These are phyloP conservation scores for Upupa epops DNA, from an alignment of 2,113 vertebrate genomes.

Conservation along the genomic window DNA sequence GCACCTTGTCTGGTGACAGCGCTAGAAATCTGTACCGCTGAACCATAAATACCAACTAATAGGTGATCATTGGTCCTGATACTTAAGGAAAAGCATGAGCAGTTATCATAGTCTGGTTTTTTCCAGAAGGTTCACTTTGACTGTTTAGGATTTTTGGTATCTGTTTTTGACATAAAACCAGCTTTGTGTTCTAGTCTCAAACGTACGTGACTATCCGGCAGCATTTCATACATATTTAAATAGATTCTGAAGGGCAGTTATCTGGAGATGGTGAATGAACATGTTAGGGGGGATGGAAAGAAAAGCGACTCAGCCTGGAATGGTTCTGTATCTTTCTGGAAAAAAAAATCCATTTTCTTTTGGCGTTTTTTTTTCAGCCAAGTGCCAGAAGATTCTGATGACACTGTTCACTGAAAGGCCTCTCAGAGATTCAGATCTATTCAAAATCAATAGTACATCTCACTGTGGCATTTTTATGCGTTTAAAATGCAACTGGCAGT, in stretches of 20 bases:
- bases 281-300: accelerated
- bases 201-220: slow-evolving; percentile 22
- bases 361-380: neutral
- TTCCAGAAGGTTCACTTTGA: neutral
- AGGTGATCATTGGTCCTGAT: neutral
- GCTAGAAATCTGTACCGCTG: neutral
- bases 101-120: neutral
- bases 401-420: neutral
- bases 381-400: slow-evolving; percentile 40
- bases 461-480: neutral
- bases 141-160: neutral
- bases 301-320: neutral
- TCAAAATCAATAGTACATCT: neutral
- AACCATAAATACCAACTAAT: neutral
- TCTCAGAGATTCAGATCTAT: slow-evolving; percentile 14
- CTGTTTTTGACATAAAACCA: neutral
- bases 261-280: slow-evolving; percentile 22
- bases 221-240: slow-evolving; percentile 40
- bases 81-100: neutral
- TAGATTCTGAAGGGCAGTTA: neutral
- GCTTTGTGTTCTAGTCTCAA: neutral
- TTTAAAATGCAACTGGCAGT: neutral
- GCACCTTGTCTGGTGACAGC: neutral
- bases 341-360: slow-evolving; percentile 16
- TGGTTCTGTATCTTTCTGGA: slow-evolving; percentile 13